Evolutionary conservation across 2,113 vertebrate species (phyloP).

Genomic region (Empidonax traillii): DNA sequence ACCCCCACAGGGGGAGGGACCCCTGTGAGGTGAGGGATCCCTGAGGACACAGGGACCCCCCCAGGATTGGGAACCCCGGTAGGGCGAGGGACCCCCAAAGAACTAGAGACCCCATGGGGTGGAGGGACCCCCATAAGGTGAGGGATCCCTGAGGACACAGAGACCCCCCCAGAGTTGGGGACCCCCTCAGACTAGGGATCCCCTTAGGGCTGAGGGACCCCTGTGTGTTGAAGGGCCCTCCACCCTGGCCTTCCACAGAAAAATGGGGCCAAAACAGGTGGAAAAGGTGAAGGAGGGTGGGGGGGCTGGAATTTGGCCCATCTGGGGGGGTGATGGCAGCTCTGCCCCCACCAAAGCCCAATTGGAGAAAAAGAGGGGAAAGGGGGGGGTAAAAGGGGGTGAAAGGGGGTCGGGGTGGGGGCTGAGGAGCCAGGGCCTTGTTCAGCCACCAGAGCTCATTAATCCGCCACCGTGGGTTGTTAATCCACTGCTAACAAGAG

Average conservation of each 20-base stretch:
- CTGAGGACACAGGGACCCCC: neutral
- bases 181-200: neutral
- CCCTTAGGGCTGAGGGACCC: neutral
- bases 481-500: neutral
- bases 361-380: neutral
- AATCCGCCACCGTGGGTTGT: fast-evolving
- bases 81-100: neutral
- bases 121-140: neutral
- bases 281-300: neutral
- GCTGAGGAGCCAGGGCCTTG: neutral
- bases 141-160: neutral
- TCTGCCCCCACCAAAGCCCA: neutral
- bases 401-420: neutral
- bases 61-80: neutral
- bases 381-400: too few relatives aligned
- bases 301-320: neutral
- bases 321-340: neutral
- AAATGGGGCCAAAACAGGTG: neutral
- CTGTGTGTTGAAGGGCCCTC: neutral
- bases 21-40: neutral
- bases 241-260: neutral
- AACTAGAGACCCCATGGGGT: neutral
- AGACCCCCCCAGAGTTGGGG: neutral
- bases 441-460: neutral
- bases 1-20: neutral